Evolutionary conservation across 2,888 invertebrate genomes (phyloP), one percentile per base, ranked within the genome.

Genomic region (Enoplolaimus lenunculus): DNA sequence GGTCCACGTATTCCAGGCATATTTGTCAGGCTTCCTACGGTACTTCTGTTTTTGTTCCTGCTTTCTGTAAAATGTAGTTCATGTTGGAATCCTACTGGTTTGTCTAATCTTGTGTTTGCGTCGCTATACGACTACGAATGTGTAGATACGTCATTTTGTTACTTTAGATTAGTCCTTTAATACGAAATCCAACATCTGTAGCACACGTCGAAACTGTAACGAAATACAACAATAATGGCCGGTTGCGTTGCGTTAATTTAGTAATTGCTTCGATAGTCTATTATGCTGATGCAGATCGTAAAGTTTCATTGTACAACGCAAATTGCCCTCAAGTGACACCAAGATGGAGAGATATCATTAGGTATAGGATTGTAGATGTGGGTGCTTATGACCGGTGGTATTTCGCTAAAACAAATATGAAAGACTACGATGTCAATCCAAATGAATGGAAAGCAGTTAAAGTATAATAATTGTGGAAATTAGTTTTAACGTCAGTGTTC

Each of bases 331-430:
- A n/a, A 2, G n/a, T 67, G 7, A 67, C 29, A n/a, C 67, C 67
- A 34, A 13, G 34, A 7, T 67, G 67, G 67, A 2, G 67, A 3
- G 67, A 67, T 29, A 31, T 67, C 7, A 29, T 7, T 67, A n/a
- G n/a, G n/a, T 13, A 26, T n/a, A 29, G 67, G 7, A 29, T 70
- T 21, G n/a, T 68, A 62, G 70, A 70, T 62, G 28, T 70, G 2
- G 70, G 70, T 34, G 33, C 34, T 7, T 70, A 13, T 34, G 70
- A 64, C 7, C 64, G 66, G n/a, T 70, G 70, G 70, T 33, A 3
- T 2, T 28, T 13, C 31, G 26, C 34, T 34, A n/a, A 31, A 21
- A 7, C 28, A 21, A 13, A 29, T 1, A 66, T 70, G 30, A n/a
- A 2, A 13, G 21, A 68, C 7, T 70, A 68, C 31, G 70, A 70